Evolutionary conservation across 1,140 invertebrate species (phyloP), one percentile per base, ranked within the genome.

Genomic region (Trachymyrmex septentrionalis): DNA sequence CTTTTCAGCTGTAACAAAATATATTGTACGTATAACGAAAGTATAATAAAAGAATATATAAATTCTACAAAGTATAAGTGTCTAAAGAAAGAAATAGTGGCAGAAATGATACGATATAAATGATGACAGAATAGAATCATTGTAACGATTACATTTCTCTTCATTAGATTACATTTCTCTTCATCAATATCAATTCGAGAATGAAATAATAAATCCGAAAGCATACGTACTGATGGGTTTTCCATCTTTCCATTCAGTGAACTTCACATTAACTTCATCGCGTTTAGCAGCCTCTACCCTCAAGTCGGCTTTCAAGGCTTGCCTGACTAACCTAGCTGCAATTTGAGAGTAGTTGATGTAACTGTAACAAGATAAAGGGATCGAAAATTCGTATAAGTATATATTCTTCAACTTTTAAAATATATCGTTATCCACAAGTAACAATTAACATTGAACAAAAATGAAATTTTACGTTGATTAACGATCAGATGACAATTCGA

Each of bases 331-430:
- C 93, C 96, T 97, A 14, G 98, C 98, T 92, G 98, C 98, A 93
- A 99, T 98, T 93, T 97, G 97, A 38, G 98, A 99, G 94, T 98
- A 99, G 95, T 98, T 98, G 94, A 99, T 98, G 95, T 99, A 99
- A 96, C 98, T 99, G 93, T 88, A 96, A 96, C 84, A 88, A 86
- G 72, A 87, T 76, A 64, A 78, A 71, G 9, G 7, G 10, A 50
- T 44, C 14, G n/a, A 53, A 78, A 0, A 50, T 77, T 59, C 7
- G 9, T 61, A 67, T 14, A 53, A 19, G 61, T n/a, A 61, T 27
- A 63, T 0, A 76, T 55, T 44, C 24, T 27, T 21, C 2, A 61
- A 48, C 44, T 73, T 84, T 73, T 50, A 61, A 55, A 84, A 69
- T 7, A 76, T 67, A 80, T 86, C 27, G 0, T 81, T 38, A 57